phyloP scores from a whole-genome alignment of 2,113 vertebrate species.

The Myotis yumanensis region DNA sequence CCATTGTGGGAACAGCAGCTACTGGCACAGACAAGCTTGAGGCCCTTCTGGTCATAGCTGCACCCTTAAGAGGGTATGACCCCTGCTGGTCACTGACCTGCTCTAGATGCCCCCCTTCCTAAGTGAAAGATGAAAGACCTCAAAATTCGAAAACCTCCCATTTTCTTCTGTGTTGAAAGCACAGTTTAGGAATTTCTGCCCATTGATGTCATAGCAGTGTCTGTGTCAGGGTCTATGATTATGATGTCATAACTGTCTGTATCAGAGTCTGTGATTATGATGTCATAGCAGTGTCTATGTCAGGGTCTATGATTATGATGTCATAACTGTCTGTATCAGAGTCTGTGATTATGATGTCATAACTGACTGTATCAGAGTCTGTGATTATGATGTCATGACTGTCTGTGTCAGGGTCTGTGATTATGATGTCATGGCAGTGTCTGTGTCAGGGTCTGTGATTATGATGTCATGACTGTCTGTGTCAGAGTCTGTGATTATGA shows the following conservation, averaged over 20 bases:
- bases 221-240: neutral
- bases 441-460: too few species aligned
- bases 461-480: too few species aligned
- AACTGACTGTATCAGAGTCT: too few species aligned
- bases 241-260: neutral
- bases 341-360: too few species aligned
- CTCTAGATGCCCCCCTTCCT: rapidly evolving
- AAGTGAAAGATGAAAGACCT: neutral
- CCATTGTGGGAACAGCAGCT: rapidly evolving
- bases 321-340: too few species aligned
- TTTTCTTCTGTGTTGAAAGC: rapidly evolving
- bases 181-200: neutral
- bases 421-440: too few species aligned
- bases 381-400: too few species aligned
- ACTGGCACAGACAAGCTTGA: rapidly evolving
- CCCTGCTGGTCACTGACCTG: neutral
- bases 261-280: neutral
- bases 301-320: too few species aligned
- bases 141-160: rapidly evolving
- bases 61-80: rapidly evolving
- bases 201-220: neutral
- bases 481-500: too few species aligned
- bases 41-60: neutral
- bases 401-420: too few species aligned
- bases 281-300: neutral